A percentile compares a stretch with the other conserved stretches of the same genome.
Evolutionary conservation across 2,797 vertebrate genomes (phyloP).

Genomic region (Buceros bicornis): DNA sequence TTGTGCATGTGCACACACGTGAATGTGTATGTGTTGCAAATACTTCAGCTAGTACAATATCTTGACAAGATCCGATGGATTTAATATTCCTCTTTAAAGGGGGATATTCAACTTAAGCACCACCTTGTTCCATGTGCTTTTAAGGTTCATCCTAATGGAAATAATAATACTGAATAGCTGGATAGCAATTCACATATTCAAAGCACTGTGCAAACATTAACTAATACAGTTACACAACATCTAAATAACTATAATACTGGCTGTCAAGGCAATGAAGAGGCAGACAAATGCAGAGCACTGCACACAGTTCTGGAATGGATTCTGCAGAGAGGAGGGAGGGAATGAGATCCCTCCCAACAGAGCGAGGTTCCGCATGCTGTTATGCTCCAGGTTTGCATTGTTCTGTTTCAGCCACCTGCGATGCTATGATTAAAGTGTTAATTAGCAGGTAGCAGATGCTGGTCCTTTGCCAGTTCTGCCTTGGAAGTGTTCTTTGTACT

Average conservation of each 20-base stretch:
- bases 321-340: not conserved
- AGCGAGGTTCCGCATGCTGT: not conserved
- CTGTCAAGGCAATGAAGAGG: conserved; percentile 52
- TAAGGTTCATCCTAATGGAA: conserved; percentile 49
- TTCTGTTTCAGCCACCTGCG: conserved; percentile 70
- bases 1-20: accelerated
- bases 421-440: conserved; percentile 69
- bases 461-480: conserved; percentile 32
- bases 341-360: not conserved
- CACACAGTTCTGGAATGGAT: not conserved
- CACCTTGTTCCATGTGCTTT: not conserved
- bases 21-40: not conserved
- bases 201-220: conserved; percentile 59
- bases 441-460: conserved; percentile 52
- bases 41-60: not conserved
- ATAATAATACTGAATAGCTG: conserved; percentile 47
- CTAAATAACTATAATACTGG: conserved; percentile 68
- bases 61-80: conserved; percentile 4
- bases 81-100: not conserved
- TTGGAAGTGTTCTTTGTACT: conserved; percentile 6
- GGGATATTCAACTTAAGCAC: not conserved
- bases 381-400: conserved; percentile 53
- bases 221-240: conserved; percentile 60
- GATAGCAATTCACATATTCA: conserved; percentile 56
- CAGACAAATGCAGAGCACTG: not conserved